Base-by-base conservation (phyloP, 2,888 invertebrate genomes). In the Biston betularia region DNA sequence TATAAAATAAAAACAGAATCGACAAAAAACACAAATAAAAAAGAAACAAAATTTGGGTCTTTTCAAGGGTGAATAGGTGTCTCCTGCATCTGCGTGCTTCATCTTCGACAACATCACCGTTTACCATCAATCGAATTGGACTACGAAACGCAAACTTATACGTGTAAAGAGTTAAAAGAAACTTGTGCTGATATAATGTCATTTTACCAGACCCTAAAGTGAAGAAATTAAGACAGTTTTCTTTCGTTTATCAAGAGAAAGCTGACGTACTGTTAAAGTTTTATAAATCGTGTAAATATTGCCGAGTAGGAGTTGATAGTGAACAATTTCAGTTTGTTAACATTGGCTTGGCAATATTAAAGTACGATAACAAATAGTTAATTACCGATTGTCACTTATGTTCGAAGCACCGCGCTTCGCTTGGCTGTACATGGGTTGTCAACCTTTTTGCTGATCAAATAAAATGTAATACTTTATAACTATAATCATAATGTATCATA, bases 261-360 rank as follows among this genome's bases (percentile, higher is more conserved):
- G 60, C n/a, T 67, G 48, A 24, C 38, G 11, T 59, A 67, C 67
- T 63, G 66, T 33, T 14, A 42, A 1, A 8, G 44, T 62, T 67
- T n/a, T 68, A 62, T 58, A 59, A 12, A 12, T 46, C 34, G 54
- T 49, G 62, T 58, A 58, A 67, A 67, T 63, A 67, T 76, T 64
- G 74, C 75, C 73, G 73, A 78, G 77, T 79, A 74, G 83, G 78
- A 78, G 81, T 78, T 72, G 74, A 72, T 77, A 74, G 72, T 71
- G 79, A 82, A 81, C 84, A 81, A 85, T 87, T 89, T 85, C 74
- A 84, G 82, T 86, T 86, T 83, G 88, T 88, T 89, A 88, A 89
- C 88, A 85, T 89, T 79, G 82, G 72, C 81, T 71, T 79, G 80
- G 80, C 86, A 85, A 81, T 87, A 88, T 88, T 87, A 85, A 85